A percentile compares a stretch with the other conserved stretches of the same genome.
phyloP scores from a whole-genome alignment of 1,140 invertebrate genomes.

The Leptinotarsa texana region DNA sequence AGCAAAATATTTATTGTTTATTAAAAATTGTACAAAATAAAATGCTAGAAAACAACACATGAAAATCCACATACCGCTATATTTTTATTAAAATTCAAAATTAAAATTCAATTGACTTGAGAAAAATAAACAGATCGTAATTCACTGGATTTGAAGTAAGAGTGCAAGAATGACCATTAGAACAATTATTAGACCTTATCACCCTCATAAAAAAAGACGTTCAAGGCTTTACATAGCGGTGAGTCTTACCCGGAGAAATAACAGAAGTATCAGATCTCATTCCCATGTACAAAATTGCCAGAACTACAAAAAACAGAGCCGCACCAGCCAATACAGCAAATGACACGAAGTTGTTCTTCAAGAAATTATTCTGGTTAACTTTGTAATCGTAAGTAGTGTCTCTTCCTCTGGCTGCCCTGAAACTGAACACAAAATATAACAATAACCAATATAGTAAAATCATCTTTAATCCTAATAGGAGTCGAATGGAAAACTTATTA shows the following conservation, averaged over 20 bases:
- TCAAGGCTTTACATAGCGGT: constrained; percentile 30
- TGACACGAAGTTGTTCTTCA: constrained; percentile 68
- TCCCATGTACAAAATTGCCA: constrained; percentile 70
- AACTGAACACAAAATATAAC: constrained; percentile 25
- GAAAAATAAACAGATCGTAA: too few relatives aligned
- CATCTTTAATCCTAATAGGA: too few relatives aligned
- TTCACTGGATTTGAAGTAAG: too few relatives aligned
- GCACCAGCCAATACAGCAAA: constrained; percentile 65
- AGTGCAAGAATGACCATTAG: too few relatives aligned
- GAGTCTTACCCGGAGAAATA: constrained; percentile 47
- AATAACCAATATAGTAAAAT: too few relatives aligned
- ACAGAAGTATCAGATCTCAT: constrained; percentile 54
- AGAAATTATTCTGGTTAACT: constrained; percentile 56
- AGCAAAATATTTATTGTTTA: constrained; percentile 53
- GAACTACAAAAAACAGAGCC: constrained; percentile 66
- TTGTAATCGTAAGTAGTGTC: constrained; percentile 58
- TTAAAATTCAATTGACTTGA: too few relatives aligned
- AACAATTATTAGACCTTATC: neutral
- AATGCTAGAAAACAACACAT: constrained; percentile 20
- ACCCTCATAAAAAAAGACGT: neutral
- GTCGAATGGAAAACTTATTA: too few relatives aligned
- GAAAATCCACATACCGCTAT: neutral
- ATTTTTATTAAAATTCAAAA: too few relatives aligned
- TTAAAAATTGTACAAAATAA: constrained; percentile 40
- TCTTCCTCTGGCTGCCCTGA: constrained; percentile 48